These are phyloP conservation scores for Myiothlypis coronata DNA, from an alignment of 2,797 vertebrate species.

Conservation along the genomic window DNA sequence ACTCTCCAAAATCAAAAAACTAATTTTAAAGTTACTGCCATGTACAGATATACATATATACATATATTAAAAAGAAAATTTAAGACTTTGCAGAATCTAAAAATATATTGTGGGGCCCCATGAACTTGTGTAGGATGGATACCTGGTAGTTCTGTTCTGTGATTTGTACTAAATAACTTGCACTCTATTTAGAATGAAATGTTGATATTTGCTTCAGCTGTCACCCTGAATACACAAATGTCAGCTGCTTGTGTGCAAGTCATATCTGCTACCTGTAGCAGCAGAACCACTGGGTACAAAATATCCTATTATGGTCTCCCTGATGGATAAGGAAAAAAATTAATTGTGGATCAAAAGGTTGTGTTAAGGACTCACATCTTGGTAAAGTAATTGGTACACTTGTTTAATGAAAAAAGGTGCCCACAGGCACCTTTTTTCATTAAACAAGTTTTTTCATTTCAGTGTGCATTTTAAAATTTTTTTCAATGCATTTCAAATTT, in stretches of 20 bases:
- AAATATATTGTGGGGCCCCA: not conserved
- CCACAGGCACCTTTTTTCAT: not conserved
- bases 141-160: not conserved
- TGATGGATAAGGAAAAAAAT: not conserved
- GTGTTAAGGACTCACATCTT: not conserved
- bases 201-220: not conserved
- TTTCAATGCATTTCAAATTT: not conserved
- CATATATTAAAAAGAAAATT: not conserved
- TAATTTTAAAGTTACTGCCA: not conserved
- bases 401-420: conserved; percentile 12
- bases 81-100: not conserved
- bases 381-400: not conserved
- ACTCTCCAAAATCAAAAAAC: not conserved
- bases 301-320: not conserved
- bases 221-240: not conserved
- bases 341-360: conserved; percentile 10
- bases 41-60: too few species aligned
- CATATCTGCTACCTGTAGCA: not conserved
- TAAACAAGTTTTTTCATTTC: not conserved
- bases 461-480: not conserved
- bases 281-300: not conserved
- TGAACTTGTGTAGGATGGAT: not conserved
- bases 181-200: not conserved
- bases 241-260: not conserved
- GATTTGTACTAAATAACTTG: not conserved